Conservation (phyloP, 2,113 vertebrate species). For the Felis catus region F.catus_Fca126_mat1.0 CM031412.1:194718501-194719000, state of each 20-base stretch:
- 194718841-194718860: neutral
- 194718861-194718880: neutral
- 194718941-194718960: neutral
- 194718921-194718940: neutral
- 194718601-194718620: neutral
- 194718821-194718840: neutral
- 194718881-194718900: neutral
- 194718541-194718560: conserved; percentile 11
- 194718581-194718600: neutral
- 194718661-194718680: neutral
- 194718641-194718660: neutral
- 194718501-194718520: neutral
- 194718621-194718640: neutral
- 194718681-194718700: neutral
- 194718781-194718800: neutral
- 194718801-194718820: neutral
- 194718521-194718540: neutral
- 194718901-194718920: neutral
- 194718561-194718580: neutral
- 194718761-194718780: neutral
- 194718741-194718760: neutral
- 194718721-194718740: neutral
- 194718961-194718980: neutral
- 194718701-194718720: neutral
- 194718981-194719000: neutral